Conservation (phyloP, 2,888 invertebrate species). For the Euphydryas editha region DNA sequence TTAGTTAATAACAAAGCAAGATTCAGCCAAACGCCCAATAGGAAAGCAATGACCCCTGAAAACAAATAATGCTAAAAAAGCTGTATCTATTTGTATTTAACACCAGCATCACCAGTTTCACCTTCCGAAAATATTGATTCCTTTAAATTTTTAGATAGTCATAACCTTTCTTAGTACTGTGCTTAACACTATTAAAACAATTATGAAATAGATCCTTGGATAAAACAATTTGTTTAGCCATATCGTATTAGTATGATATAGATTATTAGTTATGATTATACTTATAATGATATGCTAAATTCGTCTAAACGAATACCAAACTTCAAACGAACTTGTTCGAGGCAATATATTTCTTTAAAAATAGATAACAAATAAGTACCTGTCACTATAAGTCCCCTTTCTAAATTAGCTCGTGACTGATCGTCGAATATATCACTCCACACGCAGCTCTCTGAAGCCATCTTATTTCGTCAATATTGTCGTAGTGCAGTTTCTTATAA, state of each 20-base stretch:
- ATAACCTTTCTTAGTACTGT: no score
- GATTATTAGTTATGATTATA: not conserved
- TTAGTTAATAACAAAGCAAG: slow-evolving; percentile 51
- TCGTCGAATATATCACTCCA: slow-evolving; percentile 58
- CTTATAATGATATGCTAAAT: not conserved
- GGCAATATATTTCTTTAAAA: not conserved
- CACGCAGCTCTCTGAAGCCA: slow-evolving; percentile 45
- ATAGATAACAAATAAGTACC: slow-evolving; percentile 47
- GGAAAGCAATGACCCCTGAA: slow-evolving; percentile 56
- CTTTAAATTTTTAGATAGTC: no score
- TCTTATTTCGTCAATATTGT: slow-evolving; percentile 20
- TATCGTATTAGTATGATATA: not conserved
- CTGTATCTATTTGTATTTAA: not conserved
- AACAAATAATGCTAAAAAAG: slow-evolving; percentile 37
- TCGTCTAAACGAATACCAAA: not conserved
- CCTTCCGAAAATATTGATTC: no score
- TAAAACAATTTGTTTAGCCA: no score
- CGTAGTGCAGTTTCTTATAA: not conserved
- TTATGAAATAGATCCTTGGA: no score
- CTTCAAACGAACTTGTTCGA: not conserved
- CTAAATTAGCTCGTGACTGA: slow-evolving; percentile 48
- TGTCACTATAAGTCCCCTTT: slow-evolving; percentile 52
- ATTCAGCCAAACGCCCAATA: slow-evolving; percentile 56
- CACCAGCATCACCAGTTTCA: no score
- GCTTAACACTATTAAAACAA: no score